A percentile compares a stretch with the other conserved stretches of the same genome.
Evolutionary conservation across 2,113 vertebrate species (phyloP).

Genomic region (Saccopteryx leptura): DNA sequence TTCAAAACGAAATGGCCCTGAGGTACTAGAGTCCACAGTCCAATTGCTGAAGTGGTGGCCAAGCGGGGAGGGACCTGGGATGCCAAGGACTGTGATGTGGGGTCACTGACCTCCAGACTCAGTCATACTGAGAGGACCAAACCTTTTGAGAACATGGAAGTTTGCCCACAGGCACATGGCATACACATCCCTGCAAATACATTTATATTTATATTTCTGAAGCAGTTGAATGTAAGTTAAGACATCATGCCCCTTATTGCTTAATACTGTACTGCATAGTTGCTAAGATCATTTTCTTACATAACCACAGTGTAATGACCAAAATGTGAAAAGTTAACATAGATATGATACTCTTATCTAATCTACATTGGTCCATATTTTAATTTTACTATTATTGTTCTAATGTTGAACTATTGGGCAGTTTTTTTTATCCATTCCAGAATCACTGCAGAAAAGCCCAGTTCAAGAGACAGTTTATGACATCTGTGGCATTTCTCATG

Average conservation of each 20-base stretch:
- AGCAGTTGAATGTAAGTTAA: not conserved
- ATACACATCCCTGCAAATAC: no score
- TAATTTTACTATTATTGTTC: not conserved
- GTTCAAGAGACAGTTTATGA: not conserved
- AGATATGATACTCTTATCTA: not conserved
- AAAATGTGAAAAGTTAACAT: not conserved
- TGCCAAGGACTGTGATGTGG: not conserved
- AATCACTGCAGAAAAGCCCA: not conserved
- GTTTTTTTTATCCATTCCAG: not conserved
- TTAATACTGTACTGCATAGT: not conserved
- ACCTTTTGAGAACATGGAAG: not conserved
- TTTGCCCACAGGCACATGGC: not conserved
- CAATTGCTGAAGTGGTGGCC: not conserved
- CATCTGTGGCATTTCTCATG: not conserved
- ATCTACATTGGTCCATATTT: not conserved
- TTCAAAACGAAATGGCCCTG: not conserved
- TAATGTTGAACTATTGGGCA: not conserved
- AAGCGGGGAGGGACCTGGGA: not conserved
- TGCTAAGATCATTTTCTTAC: not conserved
- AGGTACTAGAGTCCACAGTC: no score
- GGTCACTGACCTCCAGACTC: not conserved
- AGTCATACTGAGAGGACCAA: not conserved
- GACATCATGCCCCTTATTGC: not conserved
- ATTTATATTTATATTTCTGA: not conserved
- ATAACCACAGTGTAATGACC: not conserved